phyloP scores from a whole-genome alignment of 1,140 invertebrate genomes.

The Cardiocondyla obscurior region DNA sequence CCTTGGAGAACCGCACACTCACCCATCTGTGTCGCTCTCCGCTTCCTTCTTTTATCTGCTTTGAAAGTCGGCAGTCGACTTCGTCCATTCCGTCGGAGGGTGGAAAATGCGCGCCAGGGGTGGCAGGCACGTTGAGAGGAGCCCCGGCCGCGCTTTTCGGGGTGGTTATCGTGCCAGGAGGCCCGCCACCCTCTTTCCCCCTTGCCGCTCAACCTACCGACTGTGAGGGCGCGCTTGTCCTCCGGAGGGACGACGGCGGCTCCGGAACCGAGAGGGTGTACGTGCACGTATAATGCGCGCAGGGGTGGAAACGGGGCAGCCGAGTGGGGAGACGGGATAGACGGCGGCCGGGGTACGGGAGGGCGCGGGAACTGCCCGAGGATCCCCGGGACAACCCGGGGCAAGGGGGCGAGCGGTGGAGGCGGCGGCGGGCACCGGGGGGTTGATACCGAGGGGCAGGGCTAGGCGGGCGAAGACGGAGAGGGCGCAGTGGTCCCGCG shows the following conservation, averaged over 20 bases:
- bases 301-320: constrained; percentile 48
- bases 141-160: constrained; percentile 14
- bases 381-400: constrained; percentile 66
- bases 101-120: constrained; percentile 74
- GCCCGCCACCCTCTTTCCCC: neutral
- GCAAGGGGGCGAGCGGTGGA: neutral
- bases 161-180: neutral
- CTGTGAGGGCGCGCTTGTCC: constrained; percentile 1
- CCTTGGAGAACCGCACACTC: constrained; percentile 33
- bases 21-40: constrained; percentile 24
- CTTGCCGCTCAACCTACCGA: neutral
- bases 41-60: neutral
- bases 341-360: neutral
- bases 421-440: constrained; percentile 61
- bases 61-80: neutral
- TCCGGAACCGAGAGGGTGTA: neutral
- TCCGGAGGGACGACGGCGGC: neutral
- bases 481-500: constrained; percentile 84
- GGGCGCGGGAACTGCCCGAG: constrained; percentile 35
- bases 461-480: constrained; percentile 79
- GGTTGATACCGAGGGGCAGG: constrained; percentile 79
- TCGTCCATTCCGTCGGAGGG: constrained; percentile 26
- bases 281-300: neutral
- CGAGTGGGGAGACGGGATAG: neutral
- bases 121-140: constrained; percentile 33